These are phyloP conservation scores for Leucophenga varia DNA, from an alignment of 1,140 invertebrate species.

Conservation along the genomic window DNA sequence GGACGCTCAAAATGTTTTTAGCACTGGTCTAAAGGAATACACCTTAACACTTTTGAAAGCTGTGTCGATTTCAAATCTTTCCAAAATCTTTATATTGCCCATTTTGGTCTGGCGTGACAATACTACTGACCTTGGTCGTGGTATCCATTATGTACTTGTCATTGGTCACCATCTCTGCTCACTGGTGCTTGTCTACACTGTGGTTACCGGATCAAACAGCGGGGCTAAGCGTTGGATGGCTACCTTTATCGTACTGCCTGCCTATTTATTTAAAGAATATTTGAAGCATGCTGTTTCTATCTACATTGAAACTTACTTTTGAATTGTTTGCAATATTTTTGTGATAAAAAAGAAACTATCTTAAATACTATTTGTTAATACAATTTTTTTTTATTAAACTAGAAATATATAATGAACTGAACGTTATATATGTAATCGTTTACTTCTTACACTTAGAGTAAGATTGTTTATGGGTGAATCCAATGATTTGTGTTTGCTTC, in stretches of 20 bases:
- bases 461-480: too few species aligned
- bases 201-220: slow-evolving; percentile 20
- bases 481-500: too few species aligned
- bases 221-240: slow-evolving; percentile 8
- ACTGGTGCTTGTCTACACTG: slow-evolving; percentile 37
- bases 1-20: slow-evolving; percentile 9
- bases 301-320: slow-evolving; percentile 1
- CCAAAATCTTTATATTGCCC: slow-evolving; percentile 58
- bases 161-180: slow-evolving; percentile 41
- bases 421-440: slow-evolving; percentile 1
- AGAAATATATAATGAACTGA: background rate
- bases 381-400: background rate
- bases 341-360: background rate
- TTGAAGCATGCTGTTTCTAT: slow-evolving; percentile 4
- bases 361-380: slow-evolving; percentile 6
- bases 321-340: background rate
- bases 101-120: slow-evolving; percentile 59
- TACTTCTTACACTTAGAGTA: background rate
- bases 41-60: slow-evolving; percentile 46
- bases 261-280: slow-evolving; percentile 11
- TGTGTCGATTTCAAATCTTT: slow-evolving; percentile 57
- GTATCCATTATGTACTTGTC: slow-evolving; percentile 40
- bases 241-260: slow-evolving; percentile 7
- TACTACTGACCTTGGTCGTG: slow-evolving; percentile 44
- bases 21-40: slow-evolving; percentile 16